Conservation (phyloP, 2,113 vertebrate species). For the Mellivora capensis region DNA sequence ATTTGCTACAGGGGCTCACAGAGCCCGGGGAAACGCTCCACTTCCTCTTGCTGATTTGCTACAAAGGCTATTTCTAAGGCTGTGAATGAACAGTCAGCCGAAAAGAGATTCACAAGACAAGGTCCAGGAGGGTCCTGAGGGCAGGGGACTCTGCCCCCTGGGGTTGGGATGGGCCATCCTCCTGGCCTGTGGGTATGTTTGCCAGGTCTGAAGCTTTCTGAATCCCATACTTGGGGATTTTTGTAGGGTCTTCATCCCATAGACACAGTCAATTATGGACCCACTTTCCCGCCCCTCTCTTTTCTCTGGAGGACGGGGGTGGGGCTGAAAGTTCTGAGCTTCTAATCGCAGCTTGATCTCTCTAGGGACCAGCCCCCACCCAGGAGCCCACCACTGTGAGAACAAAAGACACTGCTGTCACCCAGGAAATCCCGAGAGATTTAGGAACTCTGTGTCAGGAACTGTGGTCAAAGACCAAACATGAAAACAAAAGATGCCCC, state of each 20-base stretch:
- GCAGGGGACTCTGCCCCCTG: no score
- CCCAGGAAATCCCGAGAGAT: neutral
- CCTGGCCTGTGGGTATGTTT: neutral
- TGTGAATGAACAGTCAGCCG: no score
- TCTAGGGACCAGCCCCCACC: neutral
- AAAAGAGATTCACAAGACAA: neutral
- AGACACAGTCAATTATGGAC: accelerated
- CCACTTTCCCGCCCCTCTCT: neutral
- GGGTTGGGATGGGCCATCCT: neutral
- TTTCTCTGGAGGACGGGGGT: no score
- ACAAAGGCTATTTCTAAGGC: neutral
- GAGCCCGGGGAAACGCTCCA: neutral
- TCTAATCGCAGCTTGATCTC: neutral
- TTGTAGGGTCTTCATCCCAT: neutral
- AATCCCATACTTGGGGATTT: neutral
- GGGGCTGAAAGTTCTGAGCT: neutral
- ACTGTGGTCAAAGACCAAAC: neutral
- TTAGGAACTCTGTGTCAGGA: neutral
- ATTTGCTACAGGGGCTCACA: neutral
- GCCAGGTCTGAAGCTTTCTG: neutral
- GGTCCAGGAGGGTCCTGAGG: neutral
- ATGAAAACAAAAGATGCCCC: neutral
- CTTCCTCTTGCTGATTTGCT: neutral
- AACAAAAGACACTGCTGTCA: neutral
- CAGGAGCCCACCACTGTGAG: neutral